Evolutionary conservation across 2,888 invertebrate species (phyloP).

Genomic region (Ennomos quercinarius): DNA sequence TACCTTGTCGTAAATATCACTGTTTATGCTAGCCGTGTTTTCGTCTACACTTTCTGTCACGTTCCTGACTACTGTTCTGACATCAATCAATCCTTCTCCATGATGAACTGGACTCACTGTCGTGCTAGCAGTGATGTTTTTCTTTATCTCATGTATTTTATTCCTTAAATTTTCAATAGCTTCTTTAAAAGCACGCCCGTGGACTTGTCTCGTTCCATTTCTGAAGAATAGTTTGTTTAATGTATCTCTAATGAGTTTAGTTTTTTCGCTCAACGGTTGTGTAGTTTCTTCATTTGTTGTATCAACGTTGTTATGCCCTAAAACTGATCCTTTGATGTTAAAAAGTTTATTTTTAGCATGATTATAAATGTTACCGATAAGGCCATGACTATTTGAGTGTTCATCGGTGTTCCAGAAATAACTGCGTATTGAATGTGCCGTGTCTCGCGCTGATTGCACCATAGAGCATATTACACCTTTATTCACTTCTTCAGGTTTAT

Average conservation of each 20-base stretch:
- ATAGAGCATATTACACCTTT: conserved; percentile 38
- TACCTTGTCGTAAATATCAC: conserved; percentile 33
- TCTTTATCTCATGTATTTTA: conserved; percentile 23
- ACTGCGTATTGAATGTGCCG: conserved; percentile 37
- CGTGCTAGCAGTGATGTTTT: conserved; percentile 4
- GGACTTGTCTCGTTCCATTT: conserved; percentile 33
- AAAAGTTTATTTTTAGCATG: conserved; percentile 32
- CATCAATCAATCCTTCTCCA: conserved; percentile 36
- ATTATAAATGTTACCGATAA: conserved; percentile 40
- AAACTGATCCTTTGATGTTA: conserved; percentile 36
- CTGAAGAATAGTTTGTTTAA: conserved; percentile 41
- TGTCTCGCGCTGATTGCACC: conserved; percentile 39
- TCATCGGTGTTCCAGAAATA: conserved; percentile 40
- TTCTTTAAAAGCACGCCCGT: conserved; percentile 26
- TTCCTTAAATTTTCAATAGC: conserved; percentile 31
- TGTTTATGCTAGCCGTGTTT: conserved; percentile 5
- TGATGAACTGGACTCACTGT: conserved; percentile 14
- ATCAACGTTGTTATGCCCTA: conserved; percentile 11
- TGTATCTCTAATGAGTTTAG: conserved; percentile 29
- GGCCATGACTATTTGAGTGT: conserved; percentile 34
- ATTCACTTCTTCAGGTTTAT: conserved; percentile 26
- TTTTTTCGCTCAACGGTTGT: conserved; percentile 19
- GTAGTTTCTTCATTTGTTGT: conserved; percentile 2
- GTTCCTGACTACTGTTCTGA: conserved; percentile 14
- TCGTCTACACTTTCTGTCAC: conserved; percentile 11